Conservation (phyloP, 2,888 invertebrate species). For the Hypolimnas misippus region DNA sequence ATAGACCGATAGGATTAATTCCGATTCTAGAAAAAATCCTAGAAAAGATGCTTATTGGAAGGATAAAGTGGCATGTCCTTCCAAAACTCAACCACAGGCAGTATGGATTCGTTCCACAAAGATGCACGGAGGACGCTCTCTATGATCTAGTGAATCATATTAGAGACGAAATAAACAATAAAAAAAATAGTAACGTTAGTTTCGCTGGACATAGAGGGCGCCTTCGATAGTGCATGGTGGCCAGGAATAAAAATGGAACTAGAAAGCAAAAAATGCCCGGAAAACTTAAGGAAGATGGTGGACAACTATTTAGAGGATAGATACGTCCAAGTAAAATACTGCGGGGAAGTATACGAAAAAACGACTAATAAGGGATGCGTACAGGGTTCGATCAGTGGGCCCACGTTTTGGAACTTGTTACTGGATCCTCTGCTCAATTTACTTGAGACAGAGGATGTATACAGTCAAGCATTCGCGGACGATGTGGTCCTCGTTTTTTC, state of each 20-base stretch:
- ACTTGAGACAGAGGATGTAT: background rate
- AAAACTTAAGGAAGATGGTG: background rate
- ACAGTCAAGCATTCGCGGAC: slow-evolving; percentile 44
- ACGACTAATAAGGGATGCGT: slow-evolving; percentile 38
- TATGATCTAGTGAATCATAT: slow-evolving; percentile 12
- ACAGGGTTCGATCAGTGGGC: slow-evolving; percentile 39
- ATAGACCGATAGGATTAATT: slow-evolving; percentile 36
- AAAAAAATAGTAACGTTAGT: slow-evolving; percentile 28
- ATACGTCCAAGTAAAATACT: slow-evolving; percentile 29
- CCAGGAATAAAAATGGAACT: slow-evolving; percentile 27
- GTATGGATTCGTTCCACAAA: slow-evolving; percentile 40
- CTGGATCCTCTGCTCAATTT: slow-evolving; percentile 33
- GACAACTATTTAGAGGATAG: slow-evolving; percentile 31
- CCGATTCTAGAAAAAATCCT: slow-evolving; percentile 35
- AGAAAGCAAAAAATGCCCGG: background rate
- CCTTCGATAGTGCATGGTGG: slow-evolving; percentile 43
- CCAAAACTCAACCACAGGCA: slow-evolving; percentile 25
- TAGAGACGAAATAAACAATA: background rate
- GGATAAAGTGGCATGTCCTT: slow-evolving; percentile 28
- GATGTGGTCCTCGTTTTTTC: no score
- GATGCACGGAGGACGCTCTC: slow-evolving; percentile 19
- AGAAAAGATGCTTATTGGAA: slow-evolving; percentile 31
- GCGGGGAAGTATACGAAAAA: slow-evolving; percentile 13
- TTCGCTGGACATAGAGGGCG: slow-evolving; percentile 40
- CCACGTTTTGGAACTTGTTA: slow-evolving; percentile 38